Evolutionary conservation across 2,888 invertebrate species (phyloP).

Genomic region (Caenorhabditis sp.): DNA sequence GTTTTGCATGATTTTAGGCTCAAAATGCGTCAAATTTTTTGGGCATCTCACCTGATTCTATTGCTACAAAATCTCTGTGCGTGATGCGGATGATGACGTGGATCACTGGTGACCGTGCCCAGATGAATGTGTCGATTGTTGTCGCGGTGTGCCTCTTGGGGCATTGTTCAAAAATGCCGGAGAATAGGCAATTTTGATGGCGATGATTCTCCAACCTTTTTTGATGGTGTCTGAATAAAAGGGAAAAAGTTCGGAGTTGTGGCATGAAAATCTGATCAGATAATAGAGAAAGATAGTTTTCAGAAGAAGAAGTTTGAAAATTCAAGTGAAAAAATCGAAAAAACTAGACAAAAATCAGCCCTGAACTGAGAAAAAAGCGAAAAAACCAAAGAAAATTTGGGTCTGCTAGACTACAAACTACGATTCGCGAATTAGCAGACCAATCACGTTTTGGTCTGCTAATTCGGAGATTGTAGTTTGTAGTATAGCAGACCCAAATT

Average conservation of each 20-base stretch:
- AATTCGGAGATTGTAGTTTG: no score
- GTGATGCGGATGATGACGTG: conserved; percentile 29
- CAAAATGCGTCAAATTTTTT: not conserved
- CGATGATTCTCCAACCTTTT: no score
- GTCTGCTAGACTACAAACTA: no score
- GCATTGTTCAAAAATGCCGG: conserved; percentile 16
- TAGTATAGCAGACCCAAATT: no score
- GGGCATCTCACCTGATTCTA: conserved; percentile 49
- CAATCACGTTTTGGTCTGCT: no score
- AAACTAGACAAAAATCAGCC: not conserved
- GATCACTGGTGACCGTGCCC: conserved; percentile 17
- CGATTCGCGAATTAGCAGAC: no score
- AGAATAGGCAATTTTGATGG: not conserved
- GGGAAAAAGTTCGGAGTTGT: no score
- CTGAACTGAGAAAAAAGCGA: no score
- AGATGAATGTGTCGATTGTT: conserved; percentile 61
- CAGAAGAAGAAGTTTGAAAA: not conserved
- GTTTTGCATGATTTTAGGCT: not conserved
- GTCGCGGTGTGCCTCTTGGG: conserved; percentile 40
- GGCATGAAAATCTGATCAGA: no score
- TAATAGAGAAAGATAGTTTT: no score
- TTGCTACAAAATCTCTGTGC: conserved; percentile 58
- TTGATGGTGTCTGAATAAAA: no score
- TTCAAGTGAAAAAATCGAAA: not conserved
- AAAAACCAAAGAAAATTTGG: no score